Evolutionary conservation across 30 jellyfish, hydroid and myxozoan genomes (phyloP), one percentile per base, ranked within the genome.

Genomic region (Sanderia malayensis): DNA sequence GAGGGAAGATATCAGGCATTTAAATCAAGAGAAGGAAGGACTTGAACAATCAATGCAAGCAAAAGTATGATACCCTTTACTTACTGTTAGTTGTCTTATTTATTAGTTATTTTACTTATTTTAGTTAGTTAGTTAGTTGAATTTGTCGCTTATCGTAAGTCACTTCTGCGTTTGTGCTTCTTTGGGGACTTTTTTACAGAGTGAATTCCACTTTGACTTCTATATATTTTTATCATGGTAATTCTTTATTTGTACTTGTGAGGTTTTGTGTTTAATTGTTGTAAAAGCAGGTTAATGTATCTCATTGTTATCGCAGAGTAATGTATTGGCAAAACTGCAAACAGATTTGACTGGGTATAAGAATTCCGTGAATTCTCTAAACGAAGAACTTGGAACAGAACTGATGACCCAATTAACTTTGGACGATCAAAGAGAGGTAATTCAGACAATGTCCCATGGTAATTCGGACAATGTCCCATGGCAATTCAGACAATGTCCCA

Each of bases 301-400:
- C n/a, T n/a, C n/a, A n/a, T n/a, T 76, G 3, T 47, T 59, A 64
- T 74, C 37, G 4, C 64, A 87, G 96, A 81, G 76, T 63, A 70
- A 67, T 23, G 86, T 80, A 25, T 45, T 88, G 65, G 65, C 61
- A 13, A 70, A 76, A 19, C 59, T 71, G 33, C 84, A 88, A 68
- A 63, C 66, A n/a, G 97, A 88, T 29, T 47, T 88, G 84, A 26
- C 68, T 44, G 29, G 97, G 25, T 71, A 80, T 29, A 57, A 64
- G 34, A 83, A 76, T n/a, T 84, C 67, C n/a, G 73, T 68, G 29
- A 41, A 83, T 23, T 80, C 96, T 1, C 62, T 82, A 26, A 91
- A 83, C 25, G 96, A 90, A 23, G 98, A 90, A 58, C 80, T 90
- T 27, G 98, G 98, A 47, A 62, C 98, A 8, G 98, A 90, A 30